Evolutionary conservation across 2,888 invertebrate species (phyloP).

Genomic region (Liopterus haemorrhoidalis): DNA sequence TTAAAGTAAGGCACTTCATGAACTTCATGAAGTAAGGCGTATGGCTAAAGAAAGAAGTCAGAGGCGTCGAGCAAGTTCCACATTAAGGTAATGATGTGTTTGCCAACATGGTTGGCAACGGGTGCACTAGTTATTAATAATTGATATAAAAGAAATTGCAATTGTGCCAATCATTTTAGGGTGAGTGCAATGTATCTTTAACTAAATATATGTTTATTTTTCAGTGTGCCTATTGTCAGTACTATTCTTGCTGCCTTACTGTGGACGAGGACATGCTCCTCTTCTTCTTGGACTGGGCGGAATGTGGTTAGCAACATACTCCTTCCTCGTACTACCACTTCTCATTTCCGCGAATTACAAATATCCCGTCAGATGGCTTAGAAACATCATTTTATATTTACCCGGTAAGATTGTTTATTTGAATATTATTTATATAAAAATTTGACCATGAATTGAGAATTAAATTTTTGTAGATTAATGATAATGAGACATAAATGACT

Average conservation of each 20-base stretch:
- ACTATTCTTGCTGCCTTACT: conserved; percentile 59
- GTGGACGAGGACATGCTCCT: conserved; percentile 52
- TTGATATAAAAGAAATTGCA: too few relatives aligned
- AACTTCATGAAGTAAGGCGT: too few relatives aligned
- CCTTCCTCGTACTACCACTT: conserved; percentile 61
- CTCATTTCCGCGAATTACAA: conserved; percentile 64
- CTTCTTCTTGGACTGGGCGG: conserved; percentile 55
- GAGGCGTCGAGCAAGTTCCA: too few relatives aligned
- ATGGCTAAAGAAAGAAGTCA: too few relatives aligned
- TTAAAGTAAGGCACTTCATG: too few relatives aligned
- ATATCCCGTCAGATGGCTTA: conserved; percentile 60
- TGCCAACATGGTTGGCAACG: too few relatives aligned
- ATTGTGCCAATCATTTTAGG: not conserved
- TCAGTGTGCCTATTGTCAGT: conserved; percentile 63
- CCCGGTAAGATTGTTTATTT: too few relatives aligned
- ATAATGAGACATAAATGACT: too few relatives aligned
- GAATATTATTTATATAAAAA: conserved; percentile 1
- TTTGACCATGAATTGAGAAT: too few relatives aligned
- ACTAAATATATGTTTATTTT: conserved; percentile 37
- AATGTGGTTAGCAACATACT: conserved; percentile 57
- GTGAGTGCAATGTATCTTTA: not conserved
- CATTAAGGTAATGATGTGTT: too few relatives aligned
- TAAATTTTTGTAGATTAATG: too few relatives aligned
- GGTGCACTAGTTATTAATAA: too few relatives aligned
- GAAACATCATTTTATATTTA: conserved; percentile 50